These are phyloP conservation scores for Micromussa lordhowensis DNA, from an alignment of 92 coral and sea anemone genomes.

Conservation along the genomic window DNA sequence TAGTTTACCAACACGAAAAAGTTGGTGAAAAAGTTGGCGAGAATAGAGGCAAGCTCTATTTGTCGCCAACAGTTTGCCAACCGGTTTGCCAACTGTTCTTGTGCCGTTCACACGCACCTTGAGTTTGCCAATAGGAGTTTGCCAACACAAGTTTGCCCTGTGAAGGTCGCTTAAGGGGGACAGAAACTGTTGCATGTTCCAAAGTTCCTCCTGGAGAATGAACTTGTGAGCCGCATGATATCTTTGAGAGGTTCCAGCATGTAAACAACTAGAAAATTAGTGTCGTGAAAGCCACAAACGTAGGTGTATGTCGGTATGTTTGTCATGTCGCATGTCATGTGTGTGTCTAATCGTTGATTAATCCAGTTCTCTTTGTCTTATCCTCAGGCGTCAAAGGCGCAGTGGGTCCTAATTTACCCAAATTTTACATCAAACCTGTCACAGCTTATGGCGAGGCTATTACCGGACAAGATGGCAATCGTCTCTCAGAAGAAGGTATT, in stretches of 20 bases:
- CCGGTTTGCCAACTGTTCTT: no score
- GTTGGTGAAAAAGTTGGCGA: no score
- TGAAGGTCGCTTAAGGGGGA: no score
- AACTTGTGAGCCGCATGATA: background rate
- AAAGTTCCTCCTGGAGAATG: background rate
- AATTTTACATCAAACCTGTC: slow-evolving; percentile 81
- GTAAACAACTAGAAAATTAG: background rate
- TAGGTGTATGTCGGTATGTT: background rate
- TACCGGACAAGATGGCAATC: slow-evolving; percentile 69
- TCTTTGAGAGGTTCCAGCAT: background rate
- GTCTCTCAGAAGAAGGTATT: slow-evolving; percentile 79
- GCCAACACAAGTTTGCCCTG: no score
- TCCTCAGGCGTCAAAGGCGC: background rate
- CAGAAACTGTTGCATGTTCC: no score
- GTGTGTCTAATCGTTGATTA: background rate
- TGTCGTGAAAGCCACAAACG: background rate
- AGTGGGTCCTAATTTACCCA: slow-evolving; percentile 43
- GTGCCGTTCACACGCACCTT: no score
- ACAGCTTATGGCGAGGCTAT: slow-evolving; percentile 68
- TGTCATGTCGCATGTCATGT: background rate
- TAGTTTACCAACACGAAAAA: no score
- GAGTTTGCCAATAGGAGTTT: no score
- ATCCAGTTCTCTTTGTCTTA: background rate
- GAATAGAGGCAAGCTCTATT: no score
- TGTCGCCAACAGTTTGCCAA: no score